phyloP scores from a whole-genome alignment of 2,888 invertebrate species.

The Drosophila nr. perissopoda region DNA sequence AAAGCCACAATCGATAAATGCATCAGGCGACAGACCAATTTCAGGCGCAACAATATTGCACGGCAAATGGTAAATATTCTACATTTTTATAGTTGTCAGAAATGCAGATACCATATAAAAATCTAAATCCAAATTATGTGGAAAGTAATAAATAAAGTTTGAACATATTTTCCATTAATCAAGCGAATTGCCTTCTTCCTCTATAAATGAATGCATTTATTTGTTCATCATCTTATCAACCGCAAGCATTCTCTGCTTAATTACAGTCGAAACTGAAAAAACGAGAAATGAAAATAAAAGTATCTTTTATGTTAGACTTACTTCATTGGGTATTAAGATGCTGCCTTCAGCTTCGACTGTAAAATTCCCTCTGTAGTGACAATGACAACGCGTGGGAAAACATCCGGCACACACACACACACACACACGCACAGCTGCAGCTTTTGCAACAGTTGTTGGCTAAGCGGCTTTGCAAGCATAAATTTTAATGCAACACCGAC shows the following conservation, averaged over 20 bases:
- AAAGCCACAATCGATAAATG: slow-evolving; percentile 29
- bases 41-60: slow-evolving; percentile 21
- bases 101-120: background rate
- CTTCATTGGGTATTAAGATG: slow-evolving; percentile 8
- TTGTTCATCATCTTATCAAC: background rate
- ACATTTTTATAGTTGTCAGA: background rate
- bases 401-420: background rate
- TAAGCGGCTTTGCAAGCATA: slow-evolving; percentile 56
- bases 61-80: slow-evolving; percentile 12
- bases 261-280: background rate
- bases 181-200: background rate
- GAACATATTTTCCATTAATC: background rate
- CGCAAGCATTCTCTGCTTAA: background rate
- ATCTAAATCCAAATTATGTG: background rate
- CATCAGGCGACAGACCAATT: slow-evolving; percentile 23
- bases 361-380: slow-evolving; percentile 12
- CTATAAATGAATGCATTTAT: background rate
- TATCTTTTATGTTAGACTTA: background rate
- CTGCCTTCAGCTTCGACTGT: background rate
- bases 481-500: slow-evolving; percentile 54
- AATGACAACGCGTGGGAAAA: slow-evolving; percentile 15
- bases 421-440: slow-evolving; percentile 17
- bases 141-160: background rate
- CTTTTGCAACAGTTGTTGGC: slow-evolving; percentile 43
- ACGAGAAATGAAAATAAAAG: background rate